These are phyloP conservation scores for Pseudomugil gertrudae DNA, from an alignment of 2,797 vertebrate genomes.

Conservation along the genomic window DNA sequence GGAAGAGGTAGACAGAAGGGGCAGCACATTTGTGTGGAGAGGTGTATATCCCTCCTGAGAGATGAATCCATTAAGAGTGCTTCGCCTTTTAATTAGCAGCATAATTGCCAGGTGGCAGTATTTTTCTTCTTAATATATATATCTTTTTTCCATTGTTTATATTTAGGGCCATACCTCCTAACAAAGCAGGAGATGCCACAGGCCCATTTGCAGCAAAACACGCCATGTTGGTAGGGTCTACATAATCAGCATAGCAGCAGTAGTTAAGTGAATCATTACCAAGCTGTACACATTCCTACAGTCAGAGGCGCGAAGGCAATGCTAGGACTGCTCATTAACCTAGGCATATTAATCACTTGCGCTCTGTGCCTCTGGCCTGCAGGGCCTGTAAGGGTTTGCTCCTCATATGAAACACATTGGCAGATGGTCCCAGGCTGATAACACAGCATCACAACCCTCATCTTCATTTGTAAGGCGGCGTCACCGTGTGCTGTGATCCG, in stretches of 20 bases:
- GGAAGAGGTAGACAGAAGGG: slow-evolving; percentile 20
- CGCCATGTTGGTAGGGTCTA: slow-evolving; percentile 42
- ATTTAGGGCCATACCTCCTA: slow-evolving; percentile 64
- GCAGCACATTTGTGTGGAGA: slow-evolving; percentile 35
- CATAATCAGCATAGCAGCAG: slow-evolving; percentile 53
- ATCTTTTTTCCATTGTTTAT: slow-evolving; percentile 59
- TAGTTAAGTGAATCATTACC: slow-evolving; percentile 63
- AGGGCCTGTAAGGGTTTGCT: slow-evolving; percentile 63
- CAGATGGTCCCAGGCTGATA: slow-evolving; percentile 76
- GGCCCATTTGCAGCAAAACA: slow-evolving; percentile 50
- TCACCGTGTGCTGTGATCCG: slow-evolving; percentile 14
- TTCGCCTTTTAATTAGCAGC: slow-evolving; percentile 82
- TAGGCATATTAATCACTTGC: slow-evolving; percentile 78
- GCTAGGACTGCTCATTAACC: slow-evolving; percentile 77
- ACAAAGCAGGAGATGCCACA: slow-evolving; percentile 63
- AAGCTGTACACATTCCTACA: slow-evolving; percentile 54
- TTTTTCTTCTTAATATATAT: slow-evolving; percentile 1
- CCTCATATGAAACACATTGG: slow-evolving; percentile 71
- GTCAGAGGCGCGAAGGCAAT: slow-evolving; percentile 60
- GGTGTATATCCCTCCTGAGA: slow-evolving; percentile 69
- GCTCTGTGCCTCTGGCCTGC: slow-evolving; percentile 65
- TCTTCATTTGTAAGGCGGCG: slow-evolving; percentile 26
- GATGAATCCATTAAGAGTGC: slow-evolving; percentile 78
- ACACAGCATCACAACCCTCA: slow-evolving; percentile 45
- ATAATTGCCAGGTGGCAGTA: slow-evolving; percentile 80